These are phyloP conservation scores for Ricordea florida DNA, from an alignment of 92 coral and sea anemone species.

Conservation along the genomic window DNA sequence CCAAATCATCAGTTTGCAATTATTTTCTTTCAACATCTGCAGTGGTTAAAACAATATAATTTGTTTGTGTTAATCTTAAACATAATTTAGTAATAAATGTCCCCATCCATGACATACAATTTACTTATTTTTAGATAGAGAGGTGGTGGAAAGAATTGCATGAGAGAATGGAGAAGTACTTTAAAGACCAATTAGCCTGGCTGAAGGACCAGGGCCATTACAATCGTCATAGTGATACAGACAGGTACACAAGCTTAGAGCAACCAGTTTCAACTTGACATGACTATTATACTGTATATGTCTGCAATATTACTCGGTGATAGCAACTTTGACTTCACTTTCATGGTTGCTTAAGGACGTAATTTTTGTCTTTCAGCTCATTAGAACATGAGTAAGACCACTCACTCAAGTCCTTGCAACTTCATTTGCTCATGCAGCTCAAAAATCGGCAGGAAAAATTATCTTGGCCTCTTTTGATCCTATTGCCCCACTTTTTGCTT, in stretches of 20 bases:
- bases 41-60: constrained; percentile 3
- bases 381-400: too few species aligned
- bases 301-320: too few species aligned
- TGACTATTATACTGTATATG: background rate
- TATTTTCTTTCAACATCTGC: constrained; percentile 16
- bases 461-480: too few species aligned
- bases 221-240: constrained; percentile 1
- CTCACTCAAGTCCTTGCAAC: too few species aligned
- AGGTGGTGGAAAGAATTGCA: constrained; percentile 29
- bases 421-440: too few species aligned
- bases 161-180: constrained; percentile 2
- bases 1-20: constrained; percentile 14
- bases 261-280: background rate
- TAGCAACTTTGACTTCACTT: too few species aligned
- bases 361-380: too few species aligned
- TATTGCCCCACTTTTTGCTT: too few species aligned
- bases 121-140: background rate
- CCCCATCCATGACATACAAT: constrained; percentile 22
- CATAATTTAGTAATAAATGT: constrained; percentile 11
- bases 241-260: background rate
- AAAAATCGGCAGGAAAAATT: too few species aligned
- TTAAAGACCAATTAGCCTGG: background rate
- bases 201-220: constrained; percentile 10
- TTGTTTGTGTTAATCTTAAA: constrained; percentile 6
- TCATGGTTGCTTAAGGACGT: too few species aligned